Evolutionary conservation across 2,797 vertebrate species (phyloP), one percentile per base, ranked within the genome.

Genomic region (Pantherophis alleghaniensis): DNA sequence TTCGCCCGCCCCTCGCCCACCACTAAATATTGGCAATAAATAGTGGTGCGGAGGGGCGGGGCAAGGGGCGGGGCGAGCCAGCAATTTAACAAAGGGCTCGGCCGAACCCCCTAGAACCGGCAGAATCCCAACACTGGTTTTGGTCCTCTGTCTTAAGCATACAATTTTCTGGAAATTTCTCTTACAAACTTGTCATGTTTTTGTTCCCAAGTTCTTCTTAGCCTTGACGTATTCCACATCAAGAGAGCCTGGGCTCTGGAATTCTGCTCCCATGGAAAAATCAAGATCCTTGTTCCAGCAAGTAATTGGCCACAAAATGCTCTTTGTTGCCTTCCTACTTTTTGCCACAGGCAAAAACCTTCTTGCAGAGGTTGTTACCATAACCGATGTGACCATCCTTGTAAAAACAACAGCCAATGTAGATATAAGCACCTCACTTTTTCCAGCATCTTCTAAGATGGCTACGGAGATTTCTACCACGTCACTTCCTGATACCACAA

Each of bases 301-400:
- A 42, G 16, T 56, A 47, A 32, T 24, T 37, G 56, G 20, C 87
- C 83, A n/a, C 63, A 89, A 37, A 16, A 32, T 57, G 14, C 6
- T 22, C 69, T 63, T 91, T 63, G 87, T 51, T 32, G 18, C 66
- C 87, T 18, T 86, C 55, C 42, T 91, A 20, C 87, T 93, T 63
- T 91, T 93, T 7, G 47, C 16, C 32, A 7, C 5, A 60, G 51
- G 16, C 6, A 13, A 42, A 42, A 42, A 42, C 37, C 37, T 32
- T 7, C 18, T n/a, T 63, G n/a, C 16, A 32, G 42, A 55, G 13
- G 18, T 0, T 53, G 5, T 6, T 53, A 6, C 1, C 22, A 26
- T 0, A 16, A 0, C 5, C 16, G 10, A 32, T 87, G 0, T 0
- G 26, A n/a, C 6, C 86, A 20, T 0, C 86, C 0, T 0, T 0